These are phyloP conservation scores for Spodoptera littoralis DNA, from an alignment of 2,888 invertebrate genomes.

Conservation along the genomic window DNA sequence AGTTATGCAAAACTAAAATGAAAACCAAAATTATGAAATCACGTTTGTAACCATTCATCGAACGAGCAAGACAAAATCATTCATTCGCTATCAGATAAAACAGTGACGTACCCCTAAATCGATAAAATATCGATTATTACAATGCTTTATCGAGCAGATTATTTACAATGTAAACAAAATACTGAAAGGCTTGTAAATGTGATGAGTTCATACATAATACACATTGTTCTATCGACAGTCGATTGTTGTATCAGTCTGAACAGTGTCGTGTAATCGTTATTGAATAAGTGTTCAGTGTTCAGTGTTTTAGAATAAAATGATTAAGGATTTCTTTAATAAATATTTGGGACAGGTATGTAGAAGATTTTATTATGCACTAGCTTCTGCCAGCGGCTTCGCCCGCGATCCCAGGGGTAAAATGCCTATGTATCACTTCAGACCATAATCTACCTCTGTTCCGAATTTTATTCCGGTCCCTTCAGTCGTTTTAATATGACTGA, in stretches of 20 bases:
- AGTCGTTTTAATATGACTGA: no score
- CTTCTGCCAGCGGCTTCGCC: no score
- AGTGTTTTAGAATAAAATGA: conserved; percentile 38
- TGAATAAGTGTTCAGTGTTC: conserved; percentile 19
- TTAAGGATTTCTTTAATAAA: conserved; percentile 46
- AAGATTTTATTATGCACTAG: not conserved
- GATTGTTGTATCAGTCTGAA: conserved; percentile 32
- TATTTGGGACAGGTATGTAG: conserved; percentile 42
- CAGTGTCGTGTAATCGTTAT: conserved; percentile 8
- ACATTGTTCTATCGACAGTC: conserved; percentile 34
- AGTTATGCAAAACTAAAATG: no score
- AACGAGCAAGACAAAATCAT: no score
- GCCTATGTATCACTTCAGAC: no score
- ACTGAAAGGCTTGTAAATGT: conserved; percentile 13
- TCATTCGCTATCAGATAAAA: not conserved
- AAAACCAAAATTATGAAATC: no score
- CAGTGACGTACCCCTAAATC: conserved; percentile 18
- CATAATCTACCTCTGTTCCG: no score
- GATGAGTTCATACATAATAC: conserved; percentile 36
- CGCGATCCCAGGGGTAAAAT: no score
- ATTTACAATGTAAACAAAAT: conserved; percentile 39
- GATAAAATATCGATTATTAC: conserved; percentile 21
- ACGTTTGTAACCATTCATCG: no score
- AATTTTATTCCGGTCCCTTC: no score
- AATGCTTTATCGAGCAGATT: conserved; percentile 16